Evolutionary conservation across 2,113 vertebrate species (phyloP), one percentile per base, ranked within the genome.

Genomic region (Sula dactylatra): DNA sequence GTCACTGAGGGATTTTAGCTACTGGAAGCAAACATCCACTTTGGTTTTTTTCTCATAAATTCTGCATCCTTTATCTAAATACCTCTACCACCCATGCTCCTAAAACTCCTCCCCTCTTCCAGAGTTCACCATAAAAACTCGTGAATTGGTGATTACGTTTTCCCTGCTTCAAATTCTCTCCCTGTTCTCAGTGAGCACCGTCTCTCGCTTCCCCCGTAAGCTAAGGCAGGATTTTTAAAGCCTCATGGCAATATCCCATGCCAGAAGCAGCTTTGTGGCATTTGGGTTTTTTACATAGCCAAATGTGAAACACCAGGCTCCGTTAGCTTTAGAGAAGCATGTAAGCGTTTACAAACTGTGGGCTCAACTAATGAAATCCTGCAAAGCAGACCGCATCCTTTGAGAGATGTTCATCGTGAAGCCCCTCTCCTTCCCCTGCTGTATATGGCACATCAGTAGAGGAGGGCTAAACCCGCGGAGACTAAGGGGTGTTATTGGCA

Each of bases 401-500:
- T 11, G 8, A 45, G 84, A 70, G 44, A 44, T 0, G 10, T 25
- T 66, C 40, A 16, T 42, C 15, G 58, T 52, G 45, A 87, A 80
- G 31, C 16, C 17, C 17, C 31, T 72, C 31, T 80, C 26, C 64
- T 47, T 54, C 64, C 26, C 13, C 1, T 3, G 29, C 34, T 55
- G 7, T 7, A 11, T 17, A 25, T 29, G 15, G 52, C 24, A 36
- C 34, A n/a, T 13, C 32, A 47, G 26, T 8, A 31, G 29, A 47
- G 32, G 36, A 62, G 10, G 42, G 16, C 14, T 42, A 66, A 56
- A 32, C 31, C 44, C 36, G 29, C 3, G 1, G 49, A 29, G 15
- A 34, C 19, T 7, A 77, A 67, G 1, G 0, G 2, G 11, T 20
- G 16, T n/a, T 3, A 1, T 13, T 49, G 64, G 27, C n/a, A 38